Percentiles rank a stretch among this genome's conserved stretches.
These are phyloP conservation scores for Pogonognathellus flavescens DNA, from an alignment of 1,140 invertebrate genomes.

Conservation along the genomic window DNA sequence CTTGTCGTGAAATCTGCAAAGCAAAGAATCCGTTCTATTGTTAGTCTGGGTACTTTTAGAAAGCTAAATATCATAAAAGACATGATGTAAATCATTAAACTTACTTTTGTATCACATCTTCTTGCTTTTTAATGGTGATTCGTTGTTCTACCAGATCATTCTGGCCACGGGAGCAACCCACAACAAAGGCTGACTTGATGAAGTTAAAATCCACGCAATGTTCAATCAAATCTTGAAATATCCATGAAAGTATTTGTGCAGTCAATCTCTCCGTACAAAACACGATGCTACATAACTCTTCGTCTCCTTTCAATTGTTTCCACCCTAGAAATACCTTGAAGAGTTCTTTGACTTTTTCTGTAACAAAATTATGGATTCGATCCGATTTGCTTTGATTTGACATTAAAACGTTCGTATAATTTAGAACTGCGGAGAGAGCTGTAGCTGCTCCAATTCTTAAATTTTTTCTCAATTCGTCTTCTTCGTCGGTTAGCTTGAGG, in stretches of 20 bases:
- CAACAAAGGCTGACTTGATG: not conserved
- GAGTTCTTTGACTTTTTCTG: not conserved
- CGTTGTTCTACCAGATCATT: conserved; percentile 4
- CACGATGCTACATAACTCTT: conserved; percentile 80
- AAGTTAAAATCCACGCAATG: not conserved
- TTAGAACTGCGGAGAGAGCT: not conserved
- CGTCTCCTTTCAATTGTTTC: not conserved
- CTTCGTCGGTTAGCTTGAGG: not conserved
- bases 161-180: not conserved
- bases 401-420: not conserved
- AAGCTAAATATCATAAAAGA: too few relatives aligned
- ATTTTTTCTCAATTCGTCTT: not conserved
- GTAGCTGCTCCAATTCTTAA: not conserved
- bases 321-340: conserved; percentile 27
- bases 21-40: too few relatives aligned
- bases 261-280: conserved; percentile 85
- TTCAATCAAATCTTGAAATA: conserved; percentile 74
- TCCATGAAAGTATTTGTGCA: conserved; percentile 81
- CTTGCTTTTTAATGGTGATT: not conserved
- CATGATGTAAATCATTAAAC: not conserved
- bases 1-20: not conserved
- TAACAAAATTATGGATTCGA: not conserved
- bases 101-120: not conserved
- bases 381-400: not conserved
- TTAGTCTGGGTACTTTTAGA: too few relatives aligned